A percentile compares a stretch with the other conserved stretches of the same genome.
These are phyloP conservation scores for Cyprinodon variegatus DNA, from an alignment of 2,113 vertebrate species.

Conservation along the genomic window DNA sequence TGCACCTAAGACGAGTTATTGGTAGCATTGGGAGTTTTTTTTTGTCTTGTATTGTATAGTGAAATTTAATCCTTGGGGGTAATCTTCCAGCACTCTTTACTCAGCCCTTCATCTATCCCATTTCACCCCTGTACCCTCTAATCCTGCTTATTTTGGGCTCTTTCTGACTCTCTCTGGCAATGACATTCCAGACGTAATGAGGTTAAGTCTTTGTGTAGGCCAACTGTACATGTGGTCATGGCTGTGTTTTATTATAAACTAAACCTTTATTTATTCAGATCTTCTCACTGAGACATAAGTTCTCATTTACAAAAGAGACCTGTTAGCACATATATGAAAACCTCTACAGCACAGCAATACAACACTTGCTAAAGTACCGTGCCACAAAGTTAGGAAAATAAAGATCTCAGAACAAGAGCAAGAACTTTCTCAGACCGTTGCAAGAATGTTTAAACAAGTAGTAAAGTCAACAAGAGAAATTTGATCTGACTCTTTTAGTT, in stretches of 20 bases:
- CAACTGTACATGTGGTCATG: conserved; percentile 40
- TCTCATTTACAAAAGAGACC: too few species aligned
- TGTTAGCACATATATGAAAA: too few species aligned
- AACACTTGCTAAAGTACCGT: too few species aligned
- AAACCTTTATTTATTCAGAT: too few species aligned
- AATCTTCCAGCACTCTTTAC: conserved; percentile 47
- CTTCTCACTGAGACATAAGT: too few species aligned
- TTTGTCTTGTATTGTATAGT: conserved; percentile 43
- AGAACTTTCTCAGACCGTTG: too few species aligned
- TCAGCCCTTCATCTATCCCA: conserved; percentile 60
- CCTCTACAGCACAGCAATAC: too few species aligned
- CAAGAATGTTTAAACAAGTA: too few species aligned
- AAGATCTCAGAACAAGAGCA: too few species aligned
- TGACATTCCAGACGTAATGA: conserved; percentile 30
- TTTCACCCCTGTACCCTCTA: conserved; percentile 58
- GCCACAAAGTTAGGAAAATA: too few species aligned
- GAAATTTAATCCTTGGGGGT: conserved; percentile 65
- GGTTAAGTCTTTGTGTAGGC: conserved; percentile 46
- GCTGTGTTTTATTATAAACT: conserved; percentile 21
- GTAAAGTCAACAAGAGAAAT: too few species aligned
- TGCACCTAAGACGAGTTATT: conserved; percentile 24
- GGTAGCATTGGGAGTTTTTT: conserved; percentile 28
- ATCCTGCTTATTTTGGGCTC: conserved; percentile 57
- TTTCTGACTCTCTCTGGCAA: conserved; percentile 30
- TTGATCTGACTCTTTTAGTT: too few species aligned